These are phyloP conservation scores for Caenorhabditis imperialis DNA, from an alignment of 2,888 invertebrate species.

Conservation along the genomic window DNA sequence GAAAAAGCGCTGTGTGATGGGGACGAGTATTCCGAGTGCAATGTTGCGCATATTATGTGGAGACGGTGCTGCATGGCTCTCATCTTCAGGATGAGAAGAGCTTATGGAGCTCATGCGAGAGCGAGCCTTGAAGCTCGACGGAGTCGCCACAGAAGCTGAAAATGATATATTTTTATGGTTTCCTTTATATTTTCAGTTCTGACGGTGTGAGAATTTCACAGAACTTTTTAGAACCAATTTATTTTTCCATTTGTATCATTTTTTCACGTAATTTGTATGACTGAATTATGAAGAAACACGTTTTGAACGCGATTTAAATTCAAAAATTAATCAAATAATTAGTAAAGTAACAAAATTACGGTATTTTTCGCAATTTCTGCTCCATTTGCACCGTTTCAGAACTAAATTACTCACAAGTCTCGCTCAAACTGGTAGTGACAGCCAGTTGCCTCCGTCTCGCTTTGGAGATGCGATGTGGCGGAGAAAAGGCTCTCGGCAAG, in stretches of 20 bases:
- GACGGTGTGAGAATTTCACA: too few species aligned
- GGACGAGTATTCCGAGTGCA: slow-evolving; percentile 55
- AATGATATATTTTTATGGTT: neutral
- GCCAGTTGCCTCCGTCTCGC: slow-evolving; percentile 66
- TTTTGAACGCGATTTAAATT: too few species aligned
- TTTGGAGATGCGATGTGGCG: slow-evolving; percentile 66
- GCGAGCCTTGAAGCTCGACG: slow-evolving; percentile 30
- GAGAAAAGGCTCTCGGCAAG: slow-evolving; percentile 65
- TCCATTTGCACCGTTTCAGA: too few species aligned
- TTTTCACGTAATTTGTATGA: too few species aligned
- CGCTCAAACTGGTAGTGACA: slow-evolving; percentile 62
- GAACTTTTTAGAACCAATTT: too few species aligned
- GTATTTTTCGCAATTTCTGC: too few species aligned
- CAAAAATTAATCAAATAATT: too few species aligned
- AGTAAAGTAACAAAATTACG: too few species aligned
- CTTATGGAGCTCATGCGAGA: slow-evolving; percentile 58
- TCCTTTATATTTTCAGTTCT: too few species aligned
- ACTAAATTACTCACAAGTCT: slow-evolving; percentile 66
- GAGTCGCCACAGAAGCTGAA: slow-evolving; percentile 30
- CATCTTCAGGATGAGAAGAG: slow-evolving; percentile 55
- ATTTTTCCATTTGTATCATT: too few species aligned
- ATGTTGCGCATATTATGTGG: slow-evolving; percentile 39
- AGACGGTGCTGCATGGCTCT: neutral
- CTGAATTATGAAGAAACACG: too few species aligned
- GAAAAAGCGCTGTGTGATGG: slow-evolving; percentile 28